A percentile compares a stretch with the other conserved stretches of the same genome.
These are phyloP conservation scores for Cladopsammia gracilis DNA, from an alignment of 64 coral and sea anemone species.

Conservation along the genomic window DNA sequence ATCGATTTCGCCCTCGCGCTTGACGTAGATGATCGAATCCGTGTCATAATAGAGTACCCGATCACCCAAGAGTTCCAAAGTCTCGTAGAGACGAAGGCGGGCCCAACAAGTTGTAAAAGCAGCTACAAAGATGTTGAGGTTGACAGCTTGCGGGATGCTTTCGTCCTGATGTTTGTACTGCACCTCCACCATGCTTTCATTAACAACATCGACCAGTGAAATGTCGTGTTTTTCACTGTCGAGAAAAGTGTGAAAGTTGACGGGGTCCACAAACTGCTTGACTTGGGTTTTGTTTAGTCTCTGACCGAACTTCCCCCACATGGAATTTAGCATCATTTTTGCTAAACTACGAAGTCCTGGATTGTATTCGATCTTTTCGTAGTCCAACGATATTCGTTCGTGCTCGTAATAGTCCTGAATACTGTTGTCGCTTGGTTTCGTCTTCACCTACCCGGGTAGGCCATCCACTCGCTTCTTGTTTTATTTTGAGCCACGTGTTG, in stretches of 20 bases:
- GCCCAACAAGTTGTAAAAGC: not conserved
- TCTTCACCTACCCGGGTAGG: not conserved
- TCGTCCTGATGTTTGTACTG: not conserved
- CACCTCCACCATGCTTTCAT: not conserved
- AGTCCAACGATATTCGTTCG: not conserved
- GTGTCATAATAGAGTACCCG: not conserved
- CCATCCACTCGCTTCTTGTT: constrained; percentile 3
- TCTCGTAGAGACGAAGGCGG: not conserved
- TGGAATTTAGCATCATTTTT: constrained; percentile 34
- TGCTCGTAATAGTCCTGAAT: not conserved
- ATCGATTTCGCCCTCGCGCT: no score
- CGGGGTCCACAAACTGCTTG: not conserved
- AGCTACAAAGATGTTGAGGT: constrained; percentile 20
- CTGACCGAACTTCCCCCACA: constrained; percentile 67
- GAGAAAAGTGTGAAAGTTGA: not conserved
- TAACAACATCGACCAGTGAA: not conserved
- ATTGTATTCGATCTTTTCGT: not conserved
- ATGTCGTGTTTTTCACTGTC: not conserved
- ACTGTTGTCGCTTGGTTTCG: not conserved
- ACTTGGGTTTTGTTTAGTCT: not conserved
- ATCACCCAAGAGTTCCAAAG: not conserved
- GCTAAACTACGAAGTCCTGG: constrained; percentile 1
- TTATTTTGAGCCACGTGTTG: not conserved
- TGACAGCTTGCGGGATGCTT: not conserved
- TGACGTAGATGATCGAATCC: no score